phyloP scores from a whole-genome alignment of 2,888 invertebrate genomes.

The Orthonychiurus folsomi region DNA sequence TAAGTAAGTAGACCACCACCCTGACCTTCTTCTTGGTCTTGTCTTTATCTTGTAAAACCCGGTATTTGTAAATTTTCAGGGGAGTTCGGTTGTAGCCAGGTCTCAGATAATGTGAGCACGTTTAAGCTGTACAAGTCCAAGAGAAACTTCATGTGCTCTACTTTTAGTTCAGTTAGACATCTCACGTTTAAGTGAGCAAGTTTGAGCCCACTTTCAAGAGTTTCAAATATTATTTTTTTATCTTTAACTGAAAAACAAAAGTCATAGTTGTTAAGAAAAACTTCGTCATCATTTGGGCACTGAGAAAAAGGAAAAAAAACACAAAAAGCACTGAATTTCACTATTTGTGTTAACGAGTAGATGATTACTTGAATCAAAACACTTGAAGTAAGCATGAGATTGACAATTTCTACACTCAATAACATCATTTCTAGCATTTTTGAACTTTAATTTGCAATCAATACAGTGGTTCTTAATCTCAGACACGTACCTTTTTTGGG shows the following conservation, averaged over 20 bases:
- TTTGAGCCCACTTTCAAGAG: neutral
- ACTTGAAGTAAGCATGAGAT: too few species aligned
- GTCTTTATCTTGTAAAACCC: neutral
- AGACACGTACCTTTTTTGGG: too few species aligned
- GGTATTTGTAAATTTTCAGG: neutral
- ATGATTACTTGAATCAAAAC: too few species aligned
- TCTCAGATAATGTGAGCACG: neutral
- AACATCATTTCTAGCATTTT: too few species aligned
- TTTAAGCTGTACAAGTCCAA: neutral
- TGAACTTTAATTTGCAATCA: too few species aligned
- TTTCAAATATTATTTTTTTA: neutral
- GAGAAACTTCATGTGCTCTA: neutral
- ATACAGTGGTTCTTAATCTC: too few species aligned
- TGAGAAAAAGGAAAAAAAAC: neutral
- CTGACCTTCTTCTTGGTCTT: neutral
- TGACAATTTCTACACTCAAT: too few species aligned
- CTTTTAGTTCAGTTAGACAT: neutral
- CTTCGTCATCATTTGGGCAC: neutral
- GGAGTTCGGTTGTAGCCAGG: neutral
- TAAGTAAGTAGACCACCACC: neutral
- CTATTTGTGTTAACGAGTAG: too few species aligned
- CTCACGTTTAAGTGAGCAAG: neutral
- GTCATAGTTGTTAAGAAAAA: neutral
- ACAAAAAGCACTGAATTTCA: neutral
- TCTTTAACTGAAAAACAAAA: neutral